Percentiles rank a stretch among this genome's conserved stretches.
phyloP scores from a whole-genome alignment of 2,113 vertebrate species.

The Amblyopsis rosae region DNA sequence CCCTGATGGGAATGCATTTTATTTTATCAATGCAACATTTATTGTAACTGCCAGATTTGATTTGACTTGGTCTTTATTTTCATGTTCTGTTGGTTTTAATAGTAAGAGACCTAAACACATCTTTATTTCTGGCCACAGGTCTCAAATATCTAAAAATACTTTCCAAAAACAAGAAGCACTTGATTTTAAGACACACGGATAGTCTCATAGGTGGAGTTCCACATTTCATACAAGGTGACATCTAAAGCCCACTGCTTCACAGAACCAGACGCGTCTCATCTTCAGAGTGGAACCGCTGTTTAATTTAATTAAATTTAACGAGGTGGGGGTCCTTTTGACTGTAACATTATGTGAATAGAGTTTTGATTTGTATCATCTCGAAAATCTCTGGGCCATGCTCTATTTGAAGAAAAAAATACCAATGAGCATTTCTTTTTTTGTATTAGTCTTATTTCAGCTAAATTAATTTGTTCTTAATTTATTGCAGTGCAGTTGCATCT shows the following conservation, averaged over 20 bases:
- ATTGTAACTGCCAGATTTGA: slow-evolving; percentile 48
- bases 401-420: no score
- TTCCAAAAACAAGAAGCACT: background rate
- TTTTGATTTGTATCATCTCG: no score
- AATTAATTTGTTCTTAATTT: slow-evolving; percentile 61
- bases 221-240: background rate
- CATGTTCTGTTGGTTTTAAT: background rate
- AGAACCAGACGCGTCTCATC: background rate
- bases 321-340: background rate
- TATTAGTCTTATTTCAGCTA: slow-evolving; percentile 20
- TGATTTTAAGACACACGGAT: no score
- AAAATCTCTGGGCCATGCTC: no score
- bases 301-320: background rate
- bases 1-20: slow-evolving; percentile 22
- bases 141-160: background rate
- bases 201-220: background rate
- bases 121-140: no score
- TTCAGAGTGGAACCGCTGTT: background rate
- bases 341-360: background rate
- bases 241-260: background rate
- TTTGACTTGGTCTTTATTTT: slow-evolving; percentile 1
- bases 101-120: background rate
- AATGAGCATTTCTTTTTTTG: slow-evolving; percentile 4
- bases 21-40: slow-evolving; percentile 30
- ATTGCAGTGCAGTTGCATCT: slow-evolving; percentile 49